These are phyloP conservation scores for Leuciscus waleckii DNA, from an alignment of 2,797 vertebrate genomes.

Conservation along the genomic window DNA sequence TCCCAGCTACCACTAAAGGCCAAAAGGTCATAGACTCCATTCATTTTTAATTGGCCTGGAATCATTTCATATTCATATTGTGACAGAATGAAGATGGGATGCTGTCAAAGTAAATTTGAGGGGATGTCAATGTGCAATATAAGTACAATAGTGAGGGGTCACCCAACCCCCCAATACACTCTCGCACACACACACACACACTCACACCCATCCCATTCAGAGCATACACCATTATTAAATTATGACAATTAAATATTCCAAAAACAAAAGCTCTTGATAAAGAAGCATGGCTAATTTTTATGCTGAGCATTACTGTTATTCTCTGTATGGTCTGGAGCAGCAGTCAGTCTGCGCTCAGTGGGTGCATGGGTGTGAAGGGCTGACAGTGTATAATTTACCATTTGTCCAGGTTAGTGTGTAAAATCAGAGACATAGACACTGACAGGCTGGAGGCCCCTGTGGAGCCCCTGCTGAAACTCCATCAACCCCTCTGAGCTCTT, in stretches of 20 bases:
- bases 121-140: conserved; percentile 31
- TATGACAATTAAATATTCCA: neutral
- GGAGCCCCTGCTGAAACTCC: conserved; percentile 40
- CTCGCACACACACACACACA: too few species aligned
- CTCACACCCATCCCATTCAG: neutral
- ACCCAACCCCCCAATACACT: conserved; percentile 19
- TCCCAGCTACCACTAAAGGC: conserved; percentile 40
- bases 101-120: conserved; percentile 55
- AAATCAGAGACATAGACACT: conserved; percentile 44
- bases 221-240: neutral
- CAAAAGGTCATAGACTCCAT: conserved; percentile 54
- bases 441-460: conserved; percentile 38
- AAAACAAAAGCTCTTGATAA: neutral
- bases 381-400: conserved; percentile 53
- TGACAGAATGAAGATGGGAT: conserved; percentile 56
- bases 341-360: conserved; percentile 1
- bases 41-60: conserved; percentile 59
- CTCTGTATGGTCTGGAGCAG: neutral
- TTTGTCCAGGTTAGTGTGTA: conserved; percentile 50
- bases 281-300: neutral
- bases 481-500: conserved; percentile 26
- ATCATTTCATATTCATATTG: conserved; percentile 52
- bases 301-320: neutral
- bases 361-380: conserved; percentile 30
- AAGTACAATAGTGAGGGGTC: conserved; percentile 41